Conservation (phyloP, 37 sponge, comb jelly and placozoan species). For the Haliclona indistincta region DNA sequence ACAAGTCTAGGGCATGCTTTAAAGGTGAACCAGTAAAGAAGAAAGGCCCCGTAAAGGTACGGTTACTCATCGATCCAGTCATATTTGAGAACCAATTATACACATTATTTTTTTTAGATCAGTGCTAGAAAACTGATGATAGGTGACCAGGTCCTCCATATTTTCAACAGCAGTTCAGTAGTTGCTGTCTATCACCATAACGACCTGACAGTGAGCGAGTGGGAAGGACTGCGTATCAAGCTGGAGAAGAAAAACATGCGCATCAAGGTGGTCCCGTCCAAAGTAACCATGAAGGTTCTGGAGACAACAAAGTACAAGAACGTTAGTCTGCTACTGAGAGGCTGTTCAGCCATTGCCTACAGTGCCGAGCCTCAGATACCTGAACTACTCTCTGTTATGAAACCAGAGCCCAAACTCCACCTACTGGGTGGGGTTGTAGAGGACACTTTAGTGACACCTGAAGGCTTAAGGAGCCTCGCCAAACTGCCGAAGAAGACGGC, state of each 20-base stretch:
- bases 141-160: slow-evolving; percentile 12
- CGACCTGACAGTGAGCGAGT: slow-evolving; percentile 44
- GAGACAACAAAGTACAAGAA: slow-evolving; percentile 27
- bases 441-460: slow-evolving; percentile 34
- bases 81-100: background rate
- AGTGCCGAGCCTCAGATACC: background rate
- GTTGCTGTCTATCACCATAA: slow-evolving; percentile 55
- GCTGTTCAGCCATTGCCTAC: slow-evolving; percentile 48
- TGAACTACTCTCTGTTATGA: slow-evolving; percentile 9
- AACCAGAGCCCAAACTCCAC: slow-evolving; percentile 33
- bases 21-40: too few relatives aligned
- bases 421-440: slow-evolving; percentile 61
- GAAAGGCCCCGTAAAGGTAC: too few relatives aligned
- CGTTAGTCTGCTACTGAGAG: slow-evolving; percentile 31
- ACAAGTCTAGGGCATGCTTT: too few relatives aligned
- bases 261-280: slow-evolving; percentile 44
- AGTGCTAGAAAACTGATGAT: slow-evolving; percentile 26
- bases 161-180: slow-evolving; percentile 17
- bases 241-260: slow-evolving; percentile 19
- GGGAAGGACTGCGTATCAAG: slow-evolving; percentile 40
- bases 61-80: too few relatives aligned
- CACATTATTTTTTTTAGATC: slow-evolving; percentile 21
- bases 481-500: slow-evolving; percentile 15
- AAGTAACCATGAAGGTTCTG: slow-evolving; percentile 34
- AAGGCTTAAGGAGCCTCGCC: slow-evolving; percentile 31